Conservation (phyloP, 2,797 vertebrate genomes). For the Malurus leucopterus region DNA sequence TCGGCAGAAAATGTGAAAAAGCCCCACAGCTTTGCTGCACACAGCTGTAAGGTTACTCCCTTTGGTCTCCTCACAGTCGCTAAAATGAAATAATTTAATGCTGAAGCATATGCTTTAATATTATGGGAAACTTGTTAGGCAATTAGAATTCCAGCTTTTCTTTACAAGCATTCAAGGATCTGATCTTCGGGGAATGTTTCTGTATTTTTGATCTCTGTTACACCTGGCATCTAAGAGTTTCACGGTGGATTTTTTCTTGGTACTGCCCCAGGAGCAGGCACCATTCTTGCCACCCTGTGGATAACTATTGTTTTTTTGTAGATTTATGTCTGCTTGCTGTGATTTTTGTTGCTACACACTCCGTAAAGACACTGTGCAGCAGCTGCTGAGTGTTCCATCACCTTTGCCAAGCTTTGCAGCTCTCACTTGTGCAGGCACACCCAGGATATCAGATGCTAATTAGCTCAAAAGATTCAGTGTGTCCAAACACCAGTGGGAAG, state of each 20-base stretch:
- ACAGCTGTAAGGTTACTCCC: constrained; percentile 40
- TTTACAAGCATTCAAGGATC: not conserved
- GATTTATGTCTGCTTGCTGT: not conserved
- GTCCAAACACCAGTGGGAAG: not conserved
- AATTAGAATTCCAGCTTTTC: not conserved
- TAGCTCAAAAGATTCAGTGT: not conserved
- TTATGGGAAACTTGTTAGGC: constrained; percentile 5
- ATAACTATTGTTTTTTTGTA: not conserved
- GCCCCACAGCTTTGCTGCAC: not conserved
- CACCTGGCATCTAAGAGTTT: not conserved
- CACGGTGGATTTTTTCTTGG: not conserved
- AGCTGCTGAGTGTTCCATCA: not conserved
- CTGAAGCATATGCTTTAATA: constrained; percentile 31
- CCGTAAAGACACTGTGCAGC: accelerated
- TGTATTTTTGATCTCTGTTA: not conserved
- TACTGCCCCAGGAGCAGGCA: not conserved
- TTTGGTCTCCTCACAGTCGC: not conserved
- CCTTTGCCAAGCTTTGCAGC: not conserved
- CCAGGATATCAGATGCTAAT: not conserved
- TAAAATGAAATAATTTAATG: constrained; percentile 22
- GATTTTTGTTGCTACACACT: not conserved
- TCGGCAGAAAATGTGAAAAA: not conserved
- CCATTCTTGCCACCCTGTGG: not conserved
- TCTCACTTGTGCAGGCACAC: not conserved
- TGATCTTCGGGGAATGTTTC: not conserved